Evolutionary conservation across 1,140 invertebrate genomes (phyloP), one percentile per base, ranked within the genome.

Genomic region (Drepana arcuata): DNA sequence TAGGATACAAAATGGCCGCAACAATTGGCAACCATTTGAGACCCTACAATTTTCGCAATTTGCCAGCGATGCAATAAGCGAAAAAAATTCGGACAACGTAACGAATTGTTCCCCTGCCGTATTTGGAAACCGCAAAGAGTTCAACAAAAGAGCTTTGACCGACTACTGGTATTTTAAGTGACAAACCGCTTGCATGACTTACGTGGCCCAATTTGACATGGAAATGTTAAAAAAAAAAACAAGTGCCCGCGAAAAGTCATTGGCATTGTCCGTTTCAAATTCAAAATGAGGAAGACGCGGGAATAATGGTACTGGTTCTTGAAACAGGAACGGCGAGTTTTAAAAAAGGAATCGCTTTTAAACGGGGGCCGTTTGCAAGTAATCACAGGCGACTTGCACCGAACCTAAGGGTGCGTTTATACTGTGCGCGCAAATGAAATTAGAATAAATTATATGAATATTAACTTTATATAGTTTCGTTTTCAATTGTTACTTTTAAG

Each of bases 261-360:
- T 43, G 54, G 61, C 69, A 77, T 74, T 77, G 71, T 75, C 48
- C 66, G 49, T 69, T 66, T 64, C 58, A 77, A 74, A 78, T 74
- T 67, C 55, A 72, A 78, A 78, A 78, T 59, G 64, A 77, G 73
- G 70, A 73, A 78, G 67, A 67, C 59, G 56, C 58, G 61, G 65
- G 61, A 74, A 69, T 75, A 78, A 74, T 71, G 73, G 69, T 46
- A 56, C 64, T 57, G 61, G 63, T 72, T 78, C 53, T 74, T 55
- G 56, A 75, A 74, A 75, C 69, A 74, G 69, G 67, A 78, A 70
- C 67, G 71, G 66, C 61, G 47, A 65, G 59, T 71, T 75, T 75
- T 74, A 65, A 74, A 80, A 81, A 78, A 69, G 69, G 68, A 73
- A 68, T 72, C 62, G 57, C 46, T 78, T n/a, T n/a, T 81, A 72